phyloP scores from a whole-genome alignment of 2,113 vertebrate species.

The Caranx melampygus region DNA sequence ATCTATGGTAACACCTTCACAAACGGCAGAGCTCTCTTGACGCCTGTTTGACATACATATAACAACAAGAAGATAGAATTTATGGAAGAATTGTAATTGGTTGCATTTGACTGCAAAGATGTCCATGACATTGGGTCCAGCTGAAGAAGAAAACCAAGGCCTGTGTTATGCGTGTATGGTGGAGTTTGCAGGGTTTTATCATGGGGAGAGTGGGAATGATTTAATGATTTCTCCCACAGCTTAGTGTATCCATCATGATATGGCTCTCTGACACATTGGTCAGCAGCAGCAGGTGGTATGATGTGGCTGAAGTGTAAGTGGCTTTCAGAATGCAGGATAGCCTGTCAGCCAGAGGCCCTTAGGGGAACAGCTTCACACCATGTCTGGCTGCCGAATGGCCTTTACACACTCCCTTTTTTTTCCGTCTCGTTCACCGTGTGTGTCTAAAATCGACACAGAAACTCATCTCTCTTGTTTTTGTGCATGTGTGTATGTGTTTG shows the following conservation, averaged over 20 bases:
- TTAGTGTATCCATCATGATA: constrained; percentile 75
- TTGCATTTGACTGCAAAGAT: constrained; percentile 24
- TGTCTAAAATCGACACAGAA: constrained; percentile 42
- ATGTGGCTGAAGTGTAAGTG: constrained; percentile 80
- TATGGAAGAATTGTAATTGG: constrained; percentile 11
- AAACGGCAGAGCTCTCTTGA: neutral
- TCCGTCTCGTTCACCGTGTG: constrained; percentile 27
- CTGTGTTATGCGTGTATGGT: constrained; percentile 14
- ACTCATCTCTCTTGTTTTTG: constrained; percentile 68
- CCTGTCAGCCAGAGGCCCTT: constrained; percentile 76
- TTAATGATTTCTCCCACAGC: constrained; percentile 68
- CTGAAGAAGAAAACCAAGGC: constrained; percentile 10
- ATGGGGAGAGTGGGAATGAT: constrained; percentile 54
- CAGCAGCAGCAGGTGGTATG: constrained; percentile 78
- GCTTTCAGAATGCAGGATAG: constrained; percentile 80
- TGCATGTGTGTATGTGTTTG: constrained; percentile 49
- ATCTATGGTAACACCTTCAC: constrained; percentile 5
- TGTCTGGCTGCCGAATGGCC: constrained; percentile 71
- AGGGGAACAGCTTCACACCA: constrained; percentile 71
- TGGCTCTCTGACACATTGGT: constrained; percentile 67
- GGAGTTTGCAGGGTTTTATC: constrained; percentile 15
- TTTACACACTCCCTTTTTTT: constrained; percentile 62
- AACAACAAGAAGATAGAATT: neutral
- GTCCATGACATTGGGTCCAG: neutral
- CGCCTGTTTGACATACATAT: neutral